Evolutionary conservation across 2,113 vertebrate genomes (phyloP).

Genomic region (Cercocebus atys): DNA sequence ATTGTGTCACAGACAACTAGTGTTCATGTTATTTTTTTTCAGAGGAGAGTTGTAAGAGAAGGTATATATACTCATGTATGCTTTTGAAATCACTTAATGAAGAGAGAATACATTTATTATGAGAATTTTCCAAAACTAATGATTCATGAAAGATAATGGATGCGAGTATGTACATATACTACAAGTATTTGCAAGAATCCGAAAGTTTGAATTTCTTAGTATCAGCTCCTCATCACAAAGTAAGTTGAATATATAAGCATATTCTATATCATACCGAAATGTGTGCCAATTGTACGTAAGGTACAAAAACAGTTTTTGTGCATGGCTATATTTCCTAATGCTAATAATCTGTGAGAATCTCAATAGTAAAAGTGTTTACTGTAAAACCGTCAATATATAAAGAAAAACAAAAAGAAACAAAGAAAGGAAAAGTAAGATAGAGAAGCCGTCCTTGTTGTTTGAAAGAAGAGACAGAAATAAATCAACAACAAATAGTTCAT

Average conservation of each 20-base stretch:
- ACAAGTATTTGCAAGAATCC: background rate
- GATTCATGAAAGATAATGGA: background rate
- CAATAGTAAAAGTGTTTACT: background rate
- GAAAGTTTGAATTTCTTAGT: background rate
- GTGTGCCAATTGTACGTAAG: background rate
- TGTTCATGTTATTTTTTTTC: background rate
- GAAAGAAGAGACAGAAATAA: slow-evolving; percentile 32
- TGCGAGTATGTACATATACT: rapidly evolving
- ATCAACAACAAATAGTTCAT: background rate
- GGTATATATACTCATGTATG: background rate
- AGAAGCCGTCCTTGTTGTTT: background rate
- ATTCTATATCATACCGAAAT: background rate
- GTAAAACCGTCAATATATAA: background rate
- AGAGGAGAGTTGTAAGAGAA: background rate
- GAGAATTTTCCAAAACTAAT: background rate
- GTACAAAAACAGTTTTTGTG: background rate
- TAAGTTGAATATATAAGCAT: background rate
- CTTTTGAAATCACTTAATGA: background rate
- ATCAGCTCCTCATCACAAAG: background rate
- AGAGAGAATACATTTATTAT: background rate
- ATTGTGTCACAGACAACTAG: background rate
- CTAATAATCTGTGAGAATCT: background rate
- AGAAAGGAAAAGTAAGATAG: background rate
- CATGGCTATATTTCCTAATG: background rate
- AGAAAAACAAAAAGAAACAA: background rate